Conservation (phyloP, 30 jellyfish, hydroid and myxozoan genomes). For the Morbakka virulenta region DNA sequence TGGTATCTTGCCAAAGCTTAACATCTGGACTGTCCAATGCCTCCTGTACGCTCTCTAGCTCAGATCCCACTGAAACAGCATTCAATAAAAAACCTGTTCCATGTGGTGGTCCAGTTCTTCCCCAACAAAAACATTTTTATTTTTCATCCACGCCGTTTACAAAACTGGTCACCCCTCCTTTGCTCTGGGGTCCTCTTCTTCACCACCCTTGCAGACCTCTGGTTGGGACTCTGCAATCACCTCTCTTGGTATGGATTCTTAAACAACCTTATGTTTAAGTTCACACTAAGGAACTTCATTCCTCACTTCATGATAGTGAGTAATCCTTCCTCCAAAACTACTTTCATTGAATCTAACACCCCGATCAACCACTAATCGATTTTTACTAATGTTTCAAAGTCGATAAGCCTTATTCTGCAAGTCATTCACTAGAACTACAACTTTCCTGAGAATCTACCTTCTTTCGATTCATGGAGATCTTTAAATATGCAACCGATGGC, state of each 20-base stretch:
- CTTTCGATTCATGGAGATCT: not conserved
- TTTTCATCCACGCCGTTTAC: not conserved
- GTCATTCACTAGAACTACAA: not conserved
- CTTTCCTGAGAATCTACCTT: not conserved
- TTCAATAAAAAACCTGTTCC: not conserved
- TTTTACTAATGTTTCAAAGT: not conserved
- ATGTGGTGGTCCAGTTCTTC: not conserved
- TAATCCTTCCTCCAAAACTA: not conserved
- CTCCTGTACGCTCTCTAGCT: not conserved
- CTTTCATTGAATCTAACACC: not conserved
- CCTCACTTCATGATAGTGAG: not conserved
- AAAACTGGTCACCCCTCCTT: not conserved
- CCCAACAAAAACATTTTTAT: not conserved
- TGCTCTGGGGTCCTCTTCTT: no score
- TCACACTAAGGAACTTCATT: not conserved
- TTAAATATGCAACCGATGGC: not conserved
- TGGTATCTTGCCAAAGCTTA: not conserved
- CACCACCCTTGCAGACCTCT: no score
- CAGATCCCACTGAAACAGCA: not conserved
- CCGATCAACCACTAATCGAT: not conserved
- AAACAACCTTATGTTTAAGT: not conserved
- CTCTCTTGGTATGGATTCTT: no score
- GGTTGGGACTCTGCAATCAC: no score
- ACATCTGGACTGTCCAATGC: not conserved
- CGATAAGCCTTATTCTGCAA: not conserved